These are phyloP conservation scores for Arctia plantaginis DNA, from an alignment of 2,888 invertebrate genomes.

Conservation along the genomic window DNA sequence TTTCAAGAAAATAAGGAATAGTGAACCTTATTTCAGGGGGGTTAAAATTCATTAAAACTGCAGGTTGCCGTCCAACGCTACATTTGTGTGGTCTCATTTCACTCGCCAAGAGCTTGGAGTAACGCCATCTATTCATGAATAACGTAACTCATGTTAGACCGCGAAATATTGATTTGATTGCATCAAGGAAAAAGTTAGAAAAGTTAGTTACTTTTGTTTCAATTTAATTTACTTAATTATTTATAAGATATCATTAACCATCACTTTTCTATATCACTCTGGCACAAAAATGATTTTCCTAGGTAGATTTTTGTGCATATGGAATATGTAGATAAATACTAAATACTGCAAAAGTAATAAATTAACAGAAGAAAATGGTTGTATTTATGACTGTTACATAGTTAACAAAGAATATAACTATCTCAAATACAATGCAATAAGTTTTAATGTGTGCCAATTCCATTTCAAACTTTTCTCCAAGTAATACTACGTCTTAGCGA, in stretches of 20 bases:
- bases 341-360: neutral
- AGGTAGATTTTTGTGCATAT: neutral
- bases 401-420: neutral
- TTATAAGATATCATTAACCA: neutral
- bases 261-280: neutral
- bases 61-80: constrained; percentile 6
- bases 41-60: constrained; percentile 16
- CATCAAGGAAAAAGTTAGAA: neutral
- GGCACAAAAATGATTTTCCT: neutral
- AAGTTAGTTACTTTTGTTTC: neutral
- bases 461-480: neutral
- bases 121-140: constrained; percentile 56
- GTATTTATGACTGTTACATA: neutral
- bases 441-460: neutral
- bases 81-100: constrained; percentile 19
- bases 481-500: neutral
- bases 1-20: constrained; percentile 18
- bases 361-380: neutral
- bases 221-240: neutral
- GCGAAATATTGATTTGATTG: constrained; percentile 41
- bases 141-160: constrained; percentile 23
- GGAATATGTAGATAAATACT: neutral
- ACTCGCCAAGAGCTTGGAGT: neutral
- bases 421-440: neutral
- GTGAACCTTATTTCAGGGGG: neutral